phyloP scores from a whole-genome alignment of 2,888 invertebrate genomes.

The Papilio gigon region DNA sequence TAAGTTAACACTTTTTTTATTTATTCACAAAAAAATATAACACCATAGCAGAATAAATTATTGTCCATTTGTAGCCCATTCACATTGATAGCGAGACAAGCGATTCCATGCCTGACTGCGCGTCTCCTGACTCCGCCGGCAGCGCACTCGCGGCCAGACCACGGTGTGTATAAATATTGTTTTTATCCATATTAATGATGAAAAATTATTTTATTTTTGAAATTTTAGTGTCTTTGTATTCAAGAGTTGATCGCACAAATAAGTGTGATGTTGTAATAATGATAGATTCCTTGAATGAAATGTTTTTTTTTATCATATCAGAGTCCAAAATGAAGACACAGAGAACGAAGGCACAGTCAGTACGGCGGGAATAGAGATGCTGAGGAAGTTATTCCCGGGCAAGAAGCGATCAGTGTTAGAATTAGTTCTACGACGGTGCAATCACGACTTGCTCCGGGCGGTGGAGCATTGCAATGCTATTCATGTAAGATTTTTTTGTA shows the following conservation, averaged over 20 bases:
- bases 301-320: constrained; percentile 18
- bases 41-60: no score
- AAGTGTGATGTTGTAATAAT: background rate
- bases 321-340: constrained; percentile 54
- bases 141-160: constrained; percentile 48
- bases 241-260: background rate
- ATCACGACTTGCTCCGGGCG: constrained; percentile 94
- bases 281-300: background rate
- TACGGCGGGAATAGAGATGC: constrained; percentile 90
- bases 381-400: constrained; percentile 94
- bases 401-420: constrained; percentile 94
- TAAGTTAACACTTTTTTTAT: no score
- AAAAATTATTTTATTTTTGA: no score
- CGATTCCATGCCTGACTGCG: constrained; percentile 73
- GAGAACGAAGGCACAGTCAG: constrained; percentile 80
- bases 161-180: constrained; percentile 41
- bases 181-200: no score
- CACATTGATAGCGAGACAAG: constrained; percentile 79
- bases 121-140: constrained; percentile 69
- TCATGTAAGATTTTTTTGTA: constrained; percentile 56
- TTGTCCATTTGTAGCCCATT: constrained; percentile 60
- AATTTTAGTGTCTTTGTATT: no score
- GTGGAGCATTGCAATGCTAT: constrained; percentile 91
- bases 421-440: constrained; percentile 94
- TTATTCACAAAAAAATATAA: no score